Conservation (phyloP, 1,140 invertebrate genomes). For the Nasonia giraulti region DNA sequence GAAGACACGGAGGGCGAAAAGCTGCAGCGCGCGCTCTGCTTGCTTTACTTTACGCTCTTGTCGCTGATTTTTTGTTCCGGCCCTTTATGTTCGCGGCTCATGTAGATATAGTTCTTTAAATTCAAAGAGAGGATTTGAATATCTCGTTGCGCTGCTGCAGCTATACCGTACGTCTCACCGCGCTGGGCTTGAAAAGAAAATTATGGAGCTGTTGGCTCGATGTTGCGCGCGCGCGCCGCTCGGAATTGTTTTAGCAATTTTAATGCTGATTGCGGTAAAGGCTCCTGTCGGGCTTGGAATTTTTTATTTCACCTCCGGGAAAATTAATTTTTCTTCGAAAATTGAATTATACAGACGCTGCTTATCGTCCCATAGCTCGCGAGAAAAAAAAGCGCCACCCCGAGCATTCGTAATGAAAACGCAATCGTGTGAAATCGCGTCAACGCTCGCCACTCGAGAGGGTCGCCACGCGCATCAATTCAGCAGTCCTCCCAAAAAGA, state of each 20-base stretch:
- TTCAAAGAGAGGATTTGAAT: neutral
- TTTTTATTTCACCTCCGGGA: neutral
- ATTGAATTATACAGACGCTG: neutral
- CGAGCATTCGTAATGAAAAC: no score
- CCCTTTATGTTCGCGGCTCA: neutral
- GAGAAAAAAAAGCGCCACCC: no score
- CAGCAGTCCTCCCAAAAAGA: neutral
- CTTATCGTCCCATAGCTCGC: neutral
- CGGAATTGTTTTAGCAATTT: neutral
- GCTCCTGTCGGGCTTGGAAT: neutral
- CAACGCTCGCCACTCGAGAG: no score
- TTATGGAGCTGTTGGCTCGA: neutral
- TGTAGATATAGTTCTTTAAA: constrained; percentile 1
- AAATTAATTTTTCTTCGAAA: neutral
- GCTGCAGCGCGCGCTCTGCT: neutral
- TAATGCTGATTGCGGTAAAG: neutral
- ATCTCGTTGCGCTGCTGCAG: neutral
- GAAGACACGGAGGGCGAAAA: constrained; percentile 4
- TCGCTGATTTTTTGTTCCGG: neutral
- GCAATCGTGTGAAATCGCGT: no score
- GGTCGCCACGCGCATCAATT: neutral
- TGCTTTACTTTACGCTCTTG: constrained; percentile 14
- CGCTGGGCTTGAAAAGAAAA: neutral
- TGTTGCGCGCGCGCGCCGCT: neutral
- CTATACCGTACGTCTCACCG: neutral